Evolutionary conservation across 2,888 invertebrate species (phyloP), one percentile per base, ranked within the genome.

Genomic region (Macropis europaea): DNA sequence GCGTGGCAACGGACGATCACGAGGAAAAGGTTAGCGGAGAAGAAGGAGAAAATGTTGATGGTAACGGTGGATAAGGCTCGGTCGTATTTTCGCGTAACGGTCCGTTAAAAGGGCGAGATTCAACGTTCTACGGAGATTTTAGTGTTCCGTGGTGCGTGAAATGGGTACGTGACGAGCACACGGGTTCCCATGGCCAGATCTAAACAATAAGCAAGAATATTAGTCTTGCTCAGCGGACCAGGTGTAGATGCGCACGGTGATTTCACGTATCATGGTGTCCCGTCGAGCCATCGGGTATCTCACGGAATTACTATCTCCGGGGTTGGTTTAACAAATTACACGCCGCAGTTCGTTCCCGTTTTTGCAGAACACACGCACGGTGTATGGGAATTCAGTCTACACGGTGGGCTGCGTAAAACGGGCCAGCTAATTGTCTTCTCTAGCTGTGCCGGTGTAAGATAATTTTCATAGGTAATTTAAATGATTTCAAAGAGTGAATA

Each of bases 131-230:
- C 53, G 24, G 45, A 61, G 66, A 76, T 77, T 63, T 68, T 43
- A 30, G 47, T 50, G 67, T 38, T 61, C 42, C 50, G 34, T 28
- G 64, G 59, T 62, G 77, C 74, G 71, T 77, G 77, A 77, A 75
- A 77, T 77, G 68, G 64, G 62, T 62, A 68, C 77, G 42, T 24
- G 59, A 28, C 50, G 53, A 47, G 32, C n/a, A n/a, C n/a, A n/a
- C 6, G 26, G 50, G 26, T 28, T 13, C n/a, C 50, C 61, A 53
- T 53, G 54, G 62, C 26, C 48, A 64, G 61, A 63, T 66, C 68
- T 53, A 57, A 78, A 78, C 75, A 78, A 78, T 78, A 72, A 78
- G 66, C 34, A 34, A 56, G 66, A 61, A 69, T 78, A 76, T 78
- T 78, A 75, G 72, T 66, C 66, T 68, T 63, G 66, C 54, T 32